Percentiles rank a stretch among this genome's conserved stretches.
phyloP scores from a whole-genome alignment of 2,113 vertebrate genomes.

The Caloenas nicobarica region DNA sequence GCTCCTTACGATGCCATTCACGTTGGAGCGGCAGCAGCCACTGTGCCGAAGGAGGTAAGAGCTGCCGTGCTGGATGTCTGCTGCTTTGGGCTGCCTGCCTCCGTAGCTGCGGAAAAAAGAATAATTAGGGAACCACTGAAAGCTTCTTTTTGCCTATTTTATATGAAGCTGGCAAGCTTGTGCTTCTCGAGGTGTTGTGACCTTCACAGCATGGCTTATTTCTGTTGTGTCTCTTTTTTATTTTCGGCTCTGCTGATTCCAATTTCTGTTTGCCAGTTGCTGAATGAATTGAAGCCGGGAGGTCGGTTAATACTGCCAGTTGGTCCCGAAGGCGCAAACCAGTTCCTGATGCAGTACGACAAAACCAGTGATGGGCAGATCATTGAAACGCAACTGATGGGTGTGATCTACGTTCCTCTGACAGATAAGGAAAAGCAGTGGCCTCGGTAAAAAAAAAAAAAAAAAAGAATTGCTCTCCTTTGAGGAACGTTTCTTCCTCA shows the following conservation, averaged over 20 bases:
- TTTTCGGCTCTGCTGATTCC: background rate
- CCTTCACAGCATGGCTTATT: accelerated
- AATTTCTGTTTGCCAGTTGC: slow-evolving; percentile 71
- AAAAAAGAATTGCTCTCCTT: slow-evolving; percentile 37
- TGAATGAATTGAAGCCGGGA: slow-evolving; percentile 88
- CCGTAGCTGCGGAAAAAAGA: background rate
- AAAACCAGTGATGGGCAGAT: slow-evolving; percentile 84
- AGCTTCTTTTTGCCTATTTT: background rate
- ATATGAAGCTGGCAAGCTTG: background rate
- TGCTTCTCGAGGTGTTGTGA: accelerated
- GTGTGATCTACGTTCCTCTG: slow-evolving; percentile 88
- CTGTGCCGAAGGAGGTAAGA: slow-evolving; percentile 83
- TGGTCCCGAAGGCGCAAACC: slow-evolving; percentile 83
- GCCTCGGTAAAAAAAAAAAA: slow-evolving; percentile 85
- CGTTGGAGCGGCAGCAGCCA: slow-evolving; percentile 86
- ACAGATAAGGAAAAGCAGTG: slow-evolving; percentile 88
- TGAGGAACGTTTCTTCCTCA: background rate
- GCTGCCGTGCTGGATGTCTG: accelerated
- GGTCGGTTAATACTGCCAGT: slow-evolving; percentile 87
- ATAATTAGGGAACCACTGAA: background rate
- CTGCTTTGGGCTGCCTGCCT: background rate
- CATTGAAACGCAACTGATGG: slow-evolving; percentile 85
- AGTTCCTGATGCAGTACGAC: slow-evolving; percentile 89
- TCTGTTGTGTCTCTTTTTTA: background rate
- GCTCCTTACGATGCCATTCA: slow-evolving; percentile 92